phyloP scores from a whole-genome alignment of 2,113 vertebrate genomes.

The Podarcis raffonei region DNA sequence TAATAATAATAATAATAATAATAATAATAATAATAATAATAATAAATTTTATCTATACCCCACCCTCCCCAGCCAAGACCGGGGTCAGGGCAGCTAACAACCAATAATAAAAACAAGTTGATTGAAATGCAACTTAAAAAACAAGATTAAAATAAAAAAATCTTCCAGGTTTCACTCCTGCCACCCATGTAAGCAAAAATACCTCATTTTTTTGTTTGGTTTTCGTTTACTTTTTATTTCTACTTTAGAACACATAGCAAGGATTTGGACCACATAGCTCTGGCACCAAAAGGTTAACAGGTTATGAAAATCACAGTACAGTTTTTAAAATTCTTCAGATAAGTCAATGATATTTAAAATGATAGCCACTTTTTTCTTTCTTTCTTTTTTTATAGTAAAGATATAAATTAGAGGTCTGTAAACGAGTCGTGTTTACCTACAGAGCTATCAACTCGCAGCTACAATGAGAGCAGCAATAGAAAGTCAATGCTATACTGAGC shows the following conservation, averaged over 20 bases:
- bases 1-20: too few relatives aligned
- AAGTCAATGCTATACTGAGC: constrained; percentile 76
- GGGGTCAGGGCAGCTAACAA: too few relatives aligned
- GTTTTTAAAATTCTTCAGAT: constrained; percentile 79
- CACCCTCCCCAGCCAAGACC: too few relatives aligned
- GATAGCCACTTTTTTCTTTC: constrained; percentile 68
- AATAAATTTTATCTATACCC: too few relatives aligned
- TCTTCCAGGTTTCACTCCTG: too few relatives aligned
- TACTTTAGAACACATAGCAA: constrained; percentile 83
- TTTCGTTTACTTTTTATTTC: constrained; percentile 65
- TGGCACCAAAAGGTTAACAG: constrained; percentile 80
- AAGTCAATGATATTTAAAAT: constrained; percentile 81
- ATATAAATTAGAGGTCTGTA: constrained; percentile 83
- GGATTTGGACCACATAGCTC: constrained; percentile 78
- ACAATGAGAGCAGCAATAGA: constrained; percentile 75
- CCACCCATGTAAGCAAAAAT: constrained; percentile 80
- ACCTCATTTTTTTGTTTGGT: constrained; percentile 56
- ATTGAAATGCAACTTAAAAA: too few relatives aligned
- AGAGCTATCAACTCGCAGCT: constrained; percentile 76
- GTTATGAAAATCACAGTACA: constrained; percentile 86
- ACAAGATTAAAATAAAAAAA: too few relatives aligned
- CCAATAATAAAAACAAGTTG: too few relatives aligned
- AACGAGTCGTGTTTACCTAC: constrained; percentile 75
- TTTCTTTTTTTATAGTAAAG: constrained; percentile 63
- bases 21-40: too few relatives aligned